phyloP scores from a whole-genome alignment of 2,113 vertebrate genomes.

The Scytalopus superciliaris region DNA sequence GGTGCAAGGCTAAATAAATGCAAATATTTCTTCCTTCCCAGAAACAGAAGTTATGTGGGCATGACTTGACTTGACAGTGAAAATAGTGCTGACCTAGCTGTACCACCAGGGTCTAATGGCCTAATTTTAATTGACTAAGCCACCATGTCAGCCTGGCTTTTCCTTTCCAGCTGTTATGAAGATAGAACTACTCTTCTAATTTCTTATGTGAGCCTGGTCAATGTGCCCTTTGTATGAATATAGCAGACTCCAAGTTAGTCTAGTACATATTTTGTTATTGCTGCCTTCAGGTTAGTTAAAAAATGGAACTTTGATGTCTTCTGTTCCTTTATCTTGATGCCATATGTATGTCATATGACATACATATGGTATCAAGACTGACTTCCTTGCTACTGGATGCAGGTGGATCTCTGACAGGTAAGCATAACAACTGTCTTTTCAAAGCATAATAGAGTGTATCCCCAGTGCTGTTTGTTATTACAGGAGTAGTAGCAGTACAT shows the following conservation, averaged over 20 bases:
- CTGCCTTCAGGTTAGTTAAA: background rate
- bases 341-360: no score
- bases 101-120: background rate
- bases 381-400: background rate
- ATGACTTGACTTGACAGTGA: constrained; percentile 23
- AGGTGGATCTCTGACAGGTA: background rate
- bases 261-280: background rate
- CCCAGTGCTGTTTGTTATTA: background rate
- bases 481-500: background rate
- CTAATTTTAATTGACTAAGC: constrained; percentile 5
- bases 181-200: background rate
- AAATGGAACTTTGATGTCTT: background rate
- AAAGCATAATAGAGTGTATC: background rate
- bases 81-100: background rate
- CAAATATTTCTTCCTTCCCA: constrained; percentile 10
- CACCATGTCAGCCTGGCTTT: background rate
- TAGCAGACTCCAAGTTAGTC: background rate
- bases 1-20: background rate
- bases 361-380: background rate
- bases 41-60: background rate
- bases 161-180: background rate
- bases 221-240: background rate
- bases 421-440: background rate
- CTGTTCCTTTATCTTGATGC: background rate
- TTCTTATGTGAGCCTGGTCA: background rate